Conservation (phyloP, 2,113 vertebrate species). For the Pongo pygmaeus region DNA sequence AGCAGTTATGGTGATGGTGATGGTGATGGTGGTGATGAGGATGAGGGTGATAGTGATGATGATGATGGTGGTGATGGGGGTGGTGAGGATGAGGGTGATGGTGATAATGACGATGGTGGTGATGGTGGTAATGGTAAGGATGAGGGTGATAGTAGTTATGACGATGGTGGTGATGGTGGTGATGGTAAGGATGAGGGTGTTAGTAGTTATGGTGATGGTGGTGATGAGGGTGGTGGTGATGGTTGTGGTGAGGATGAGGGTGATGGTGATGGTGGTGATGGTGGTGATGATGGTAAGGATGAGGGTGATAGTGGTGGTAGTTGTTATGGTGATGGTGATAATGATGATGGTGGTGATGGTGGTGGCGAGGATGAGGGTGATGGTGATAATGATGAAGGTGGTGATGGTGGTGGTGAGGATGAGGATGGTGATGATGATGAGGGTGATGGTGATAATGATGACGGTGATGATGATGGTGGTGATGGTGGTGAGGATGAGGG, state of each 20-base stretch:
- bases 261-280: too few relatives aligned
- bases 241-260: too few relatives aligned
- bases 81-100: too few relatives aligned
- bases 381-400: background rate
- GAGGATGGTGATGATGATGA: background rate
- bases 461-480: too few relatives aligned
- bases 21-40: background rate
- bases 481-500: background rate
- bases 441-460: background rate
- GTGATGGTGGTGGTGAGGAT: too few relatives aligned
- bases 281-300: background rate
- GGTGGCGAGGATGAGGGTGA: too few relatives aligned
- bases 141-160: background rate
- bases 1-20: too few relatives aligned
- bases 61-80: too few relatives aligned
- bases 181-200: background rate
- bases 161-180: background rate
- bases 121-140: fast-evolving
- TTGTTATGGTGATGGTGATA: background rate
- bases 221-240: fast-evolving
- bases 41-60: fast-evolving
- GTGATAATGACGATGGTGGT: background rate
- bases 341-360: background rate
- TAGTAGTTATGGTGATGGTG: background rate
- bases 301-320: background rate